These are phyloP conservation scores for Cyclura pinguis DNA, from an alignment of 2,797 vertebrate species.

Conservation along the genomic window DNA sequence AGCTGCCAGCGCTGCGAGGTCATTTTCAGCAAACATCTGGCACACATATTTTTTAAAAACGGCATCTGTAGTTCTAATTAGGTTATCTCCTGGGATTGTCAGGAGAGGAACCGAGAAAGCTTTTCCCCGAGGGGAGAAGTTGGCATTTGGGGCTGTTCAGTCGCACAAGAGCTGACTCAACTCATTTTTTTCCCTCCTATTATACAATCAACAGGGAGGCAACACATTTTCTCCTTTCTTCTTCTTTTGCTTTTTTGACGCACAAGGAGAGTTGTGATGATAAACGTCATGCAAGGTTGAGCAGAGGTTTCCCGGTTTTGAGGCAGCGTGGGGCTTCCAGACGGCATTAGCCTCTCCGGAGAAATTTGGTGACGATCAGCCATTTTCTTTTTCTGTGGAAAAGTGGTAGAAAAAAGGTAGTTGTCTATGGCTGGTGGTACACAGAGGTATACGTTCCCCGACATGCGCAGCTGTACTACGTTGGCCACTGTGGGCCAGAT, in stretches of 20 bases:
- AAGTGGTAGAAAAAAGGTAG: neutral
- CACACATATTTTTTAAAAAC: neutral
- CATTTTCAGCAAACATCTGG: slow-evolving; percentile 66
- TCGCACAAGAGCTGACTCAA: slow-evolving; percentile 38
- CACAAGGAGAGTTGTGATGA: neutral
- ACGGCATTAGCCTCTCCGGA: neutral
- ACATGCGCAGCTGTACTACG: too few relatives aligned
- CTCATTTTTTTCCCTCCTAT: neutral
- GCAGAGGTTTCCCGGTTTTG: neutral
- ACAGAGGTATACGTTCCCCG: too few relatives aligned
- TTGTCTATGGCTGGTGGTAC: too few relatives aligned
- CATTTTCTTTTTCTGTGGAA: neutral
- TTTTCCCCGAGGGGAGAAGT: slow-evolving; percentile 52
- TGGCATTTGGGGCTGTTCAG: slow-evolving; percentile 16
- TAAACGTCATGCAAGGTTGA: neutral
- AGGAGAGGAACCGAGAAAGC: slow-evolving; percentile 48
- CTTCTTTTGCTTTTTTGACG: neutral
- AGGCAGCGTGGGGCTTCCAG: accelerated
- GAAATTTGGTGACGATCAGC: neutral
- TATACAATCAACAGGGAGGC: neutral
- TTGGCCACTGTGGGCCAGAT: too few relatives aligned
- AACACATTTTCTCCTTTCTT: neutral
- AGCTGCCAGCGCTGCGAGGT: slow-evolving; percentile 43
- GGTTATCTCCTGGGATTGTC: slow-evolving; percentile 62
- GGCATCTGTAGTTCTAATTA: slow-evolving; percentile 63